Base-by-base conservation (phyloP, 2,113 vertebrate genomes). In the Catagonus wagneri region DNA sequence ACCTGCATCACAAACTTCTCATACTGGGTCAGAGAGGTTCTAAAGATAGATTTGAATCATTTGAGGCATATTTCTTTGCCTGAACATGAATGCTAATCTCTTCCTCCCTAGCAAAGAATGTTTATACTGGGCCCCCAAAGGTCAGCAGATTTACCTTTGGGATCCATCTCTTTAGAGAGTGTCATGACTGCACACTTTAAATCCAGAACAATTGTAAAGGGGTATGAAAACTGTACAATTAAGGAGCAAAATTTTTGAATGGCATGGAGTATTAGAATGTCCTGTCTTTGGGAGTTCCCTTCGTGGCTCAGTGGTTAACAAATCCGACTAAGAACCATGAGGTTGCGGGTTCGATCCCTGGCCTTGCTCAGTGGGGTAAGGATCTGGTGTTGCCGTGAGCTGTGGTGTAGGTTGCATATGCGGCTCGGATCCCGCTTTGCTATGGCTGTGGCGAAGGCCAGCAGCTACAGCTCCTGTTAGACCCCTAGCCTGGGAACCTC, bases 251-350 rank as follows among this genome's bases (percentile, higher is more conserved):
- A 71, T 96, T 89, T 98, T 94, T 34, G 56, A 96, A 83, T 94
- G 96, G 95, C 93, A 95, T 58, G 96, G 89, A 50, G 19, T 75
- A 91, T 94, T 94, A 97, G 95, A 97, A 97, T 97, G 91, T 96
- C 94, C 95, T 98, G 96, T 92, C 97, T 98, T 63, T 97, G 72
- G n/a, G n/a, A n/a, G n/a, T n/a, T n/a, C n/a, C n/a, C n/a, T n/a
- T n/a, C n/a, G n/a, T n/a, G n/a, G n/a, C n/a, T n/a, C n/a, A n/a
- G n/a, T n/a, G n/a, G n/a, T n/a, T n/a, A n/a, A n/a, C n/a, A n/a
- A n/a, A n/a, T n/a, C n/a, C n/a, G n/a, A n/a, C n/a, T n/a, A n/a
- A n/a, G n/a, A n/a, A n/a, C n/a, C n/a, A n/a, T n/a, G n/a, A n/a
- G n/a, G n/a, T n/a, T n/a, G n/a, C n/a, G n/a, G n/a, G n/a, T n/a